phyloP scores from a whole-genome alignment of 2,888 invertebrate genomes.

The Drosophila engyochracea region DNA sequence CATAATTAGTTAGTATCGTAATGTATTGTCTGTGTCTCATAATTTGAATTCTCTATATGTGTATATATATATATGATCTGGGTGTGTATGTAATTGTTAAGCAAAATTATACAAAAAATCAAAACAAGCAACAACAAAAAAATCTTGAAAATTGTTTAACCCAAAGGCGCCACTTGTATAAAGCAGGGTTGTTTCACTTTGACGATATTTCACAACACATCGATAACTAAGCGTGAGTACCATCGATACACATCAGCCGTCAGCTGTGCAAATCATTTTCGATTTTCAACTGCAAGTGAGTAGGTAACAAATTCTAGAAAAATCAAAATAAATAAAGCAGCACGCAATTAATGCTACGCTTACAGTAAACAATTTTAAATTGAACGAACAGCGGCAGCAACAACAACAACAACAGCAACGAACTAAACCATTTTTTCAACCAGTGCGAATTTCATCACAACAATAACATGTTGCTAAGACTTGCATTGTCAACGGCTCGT shows the following conservation, averaged over 20 bases:
- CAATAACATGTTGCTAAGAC: constrained; percentile 77
- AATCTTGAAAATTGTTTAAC: neutral
- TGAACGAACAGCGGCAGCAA: neutral
- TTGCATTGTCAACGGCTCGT: constrained; percentile 66
- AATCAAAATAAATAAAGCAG: constrained; percentile 20
- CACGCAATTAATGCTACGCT: constrained; percentile 6
- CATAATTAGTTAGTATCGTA: constrained; percentile 26
- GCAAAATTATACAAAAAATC: constrained; percentile 10
- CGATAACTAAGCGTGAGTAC: constrained; percentile 10
- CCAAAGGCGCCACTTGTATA: constrained; percentile 18
- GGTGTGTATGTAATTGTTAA: neutral
- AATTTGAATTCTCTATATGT: neutral
- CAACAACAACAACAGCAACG: neutral
- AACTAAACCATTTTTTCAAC: neutral
- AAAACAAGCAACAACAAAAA: neutral
- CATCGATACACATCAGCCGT: constrained; percentile 16
- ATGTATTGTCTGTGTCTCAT: constrained; percentile 23
- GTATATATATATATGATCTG: neutral
- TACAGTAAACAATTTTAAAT: constrained; percentile 12
- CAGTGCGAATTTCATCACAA: constrained; percentile 71
- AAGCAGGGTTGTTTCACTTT: constrained; percentile 9
- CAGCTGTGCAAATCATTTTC: constrained; percentile 10
- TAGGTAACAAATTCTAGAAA: constrained; percentile 51
- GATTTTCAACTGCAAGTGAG: constrained; percentile 10
- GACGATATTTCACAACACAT: neutral